A percentile compares a stretch with the other conserved stretches of the same genome.
Evolutionary conservation across 2,113 vertebrate species (phyloP).

Genomic region (Odocoileus hemionus): DNA sequence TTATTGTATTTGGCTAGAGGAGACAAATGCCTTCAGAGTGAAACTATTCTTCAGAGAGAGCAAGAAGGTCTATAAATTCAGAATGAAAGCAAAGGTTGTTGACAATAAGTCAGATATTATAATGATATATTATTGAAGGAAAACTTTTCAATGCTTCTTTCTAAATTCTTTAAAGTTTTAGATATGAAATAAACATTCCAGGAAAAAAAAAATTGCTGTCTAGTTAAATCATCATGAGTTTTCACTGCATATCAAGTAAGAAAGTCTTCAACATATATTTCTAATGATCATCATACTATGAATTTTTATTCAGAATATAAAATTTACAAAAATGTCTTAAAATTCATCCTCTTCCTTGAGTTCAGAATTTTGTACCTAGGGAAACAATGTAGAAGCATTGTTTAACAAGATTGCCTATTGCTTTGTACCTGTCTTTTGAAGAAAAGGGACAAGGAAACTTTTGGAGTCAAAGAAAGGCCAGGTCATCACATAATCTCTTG

Average conservation of each 20-base stretch:
- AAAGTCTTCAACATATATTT: background rate
- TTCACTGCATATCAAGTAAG: background rate
- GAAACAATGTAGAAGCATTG: background rate
- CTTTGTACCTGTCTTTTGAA: background rate
- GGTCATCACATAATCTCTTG: background rate
- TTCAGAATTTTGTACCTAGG: background rate
- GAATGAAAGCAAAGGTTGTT: background rate
- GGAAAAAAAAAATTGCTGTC: background rate
- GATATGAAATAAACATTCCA: background rate
- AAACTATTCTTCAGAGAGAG: background rate
- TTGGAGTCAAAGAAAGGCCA: background rate
- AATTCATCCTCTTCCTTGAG: background rate
- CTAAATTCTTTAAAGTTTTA: background rate
- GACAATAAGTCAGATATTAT: background rate
- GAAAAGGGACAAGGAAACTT: background rate
- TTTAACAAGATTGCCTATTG: background rate
- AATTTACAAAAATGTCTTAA: background rate
- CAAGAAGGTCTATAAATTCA: slow-evolving; percentile 36
- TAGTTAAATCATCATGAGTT: background rate
- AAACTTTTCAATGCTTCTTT: background rate
- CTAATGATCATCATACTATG: background rate
- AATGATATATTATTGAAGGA: slow-evolving; percentile 10
- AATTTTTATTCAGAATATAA: background rate
- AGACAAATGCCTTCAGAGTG: slow-evolving; percentile 3
- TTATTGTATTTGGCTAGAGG: slow-evolving; percentile 8